A percentile compares a stretch with the other conserved stretches of the same genome.
Conservation (phyloP, 2,797 vertebrate genomes). For the Syngnathus acus region DNA sequence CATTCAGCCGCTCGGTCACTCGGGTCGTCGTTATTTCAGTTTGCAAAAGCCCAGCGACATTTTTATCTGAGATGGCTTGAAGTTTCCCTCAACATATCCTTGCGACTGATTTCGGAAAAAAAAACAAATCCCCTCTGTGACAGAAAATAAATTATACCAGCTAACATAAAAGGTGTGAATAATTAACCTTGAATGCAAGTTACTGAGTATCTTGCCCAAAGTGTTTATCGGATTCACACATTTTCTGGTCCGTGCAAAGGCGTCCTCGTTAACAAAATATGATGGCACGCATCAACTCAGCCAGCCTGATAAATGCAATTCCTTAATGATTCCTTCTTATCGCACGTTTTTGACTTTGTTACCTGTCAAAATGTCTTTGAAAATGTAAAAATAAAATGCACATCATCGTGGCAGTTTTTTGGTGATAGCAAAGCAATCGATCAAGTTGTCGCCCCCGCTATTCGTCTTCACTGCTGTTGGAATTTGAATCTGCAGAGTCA, state of each 20-base stretch:
- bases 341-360: neutral
- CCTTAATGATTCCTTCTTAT: neutral
- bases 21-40: slow-evolving; percentile 11
- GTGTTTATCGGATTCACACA: neutral
- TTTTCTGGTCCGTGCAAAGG: neutral
- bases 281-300: neutral
- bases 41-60: neutral
- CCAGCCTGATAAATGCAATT: neutral
- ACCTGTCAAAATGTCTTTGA: neutral
- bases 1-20: slow-evolving; percentile 8
- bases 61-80: too few relatives aligned
- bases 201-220: neutral
- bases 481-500: neutral
- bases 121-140: neutral
- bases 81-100: too few relatives aligned
- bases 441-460: neutral
- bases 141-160: neutral
- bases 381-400: too few relatives aligned
- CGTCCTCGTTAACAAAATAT: neutral
- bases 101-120: too few relatives aligned
- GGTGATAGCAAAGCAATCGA: neutral
- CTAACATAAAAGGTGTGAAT: neutral
- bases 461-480: neutral
- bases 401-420: neutral
- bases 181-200: neutral